Base-by-base conservation (phyloP, 2,888 invertebrate species). In the Malthinus flaveolus region DNA sequence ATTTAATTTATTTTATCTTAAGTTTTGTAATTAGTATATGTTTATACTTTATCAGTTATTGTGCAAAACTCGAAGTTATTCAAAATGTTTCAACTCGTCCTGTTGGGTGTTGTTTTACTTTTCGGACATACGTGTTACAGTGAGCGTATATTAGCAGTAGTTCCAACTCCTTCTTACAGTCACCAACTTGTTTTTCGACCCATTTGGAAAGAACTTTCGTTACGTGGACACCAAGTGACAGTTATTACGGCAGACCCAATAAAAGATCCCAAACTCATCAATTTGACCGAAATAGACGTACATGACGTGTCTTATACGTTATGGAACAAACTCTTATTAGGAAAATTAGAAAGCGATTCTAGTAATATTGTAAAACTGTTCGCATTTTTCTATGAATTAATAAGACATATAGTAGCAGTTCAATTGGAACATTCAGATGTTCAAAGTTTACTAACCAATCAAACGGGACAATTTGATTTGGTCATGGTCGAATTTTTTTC, bases 161-260 rank as follows among this genome's bases (percentile, higher is more conserved):
- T 79, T 34, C 71, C 79, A n/a, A 72, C 76, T 3, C 78, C 82
- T 1, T 79, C 80, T 1, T 75, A 76, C 51, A 83, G 82, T 63
- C 83, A 83, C 61, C 82, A 83, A 68, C 67, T 78, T 0, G 76
- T 79, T 0, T 81, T 75, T 68, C 76, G 75, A 37, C 75, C 78
- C 7, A 66, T 84, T 32, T 78, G 80, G 68, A 68, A 74, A 11
- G 80, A 79, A 47, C 65, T 84, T 13, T 76, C 78, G 0, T 64
- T 72, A 35, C 72, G 78, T 55, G 83, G 83, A 4, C 83, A 84
- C 59, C 70, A 82, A 48, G 58, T 84, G 0, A 78, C 81, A 0
- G 70, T 81, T 0, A 49, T 82, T 12, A 81, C 84, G 0, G 66
- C 75, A 2, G 66, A 74, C 68, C 81, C 81, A 0, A 66, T 80